phyloP scores from a whole-genome alignment of 1,140 invertebrate genomes.

The Campoletis sonorensis region DNA sequence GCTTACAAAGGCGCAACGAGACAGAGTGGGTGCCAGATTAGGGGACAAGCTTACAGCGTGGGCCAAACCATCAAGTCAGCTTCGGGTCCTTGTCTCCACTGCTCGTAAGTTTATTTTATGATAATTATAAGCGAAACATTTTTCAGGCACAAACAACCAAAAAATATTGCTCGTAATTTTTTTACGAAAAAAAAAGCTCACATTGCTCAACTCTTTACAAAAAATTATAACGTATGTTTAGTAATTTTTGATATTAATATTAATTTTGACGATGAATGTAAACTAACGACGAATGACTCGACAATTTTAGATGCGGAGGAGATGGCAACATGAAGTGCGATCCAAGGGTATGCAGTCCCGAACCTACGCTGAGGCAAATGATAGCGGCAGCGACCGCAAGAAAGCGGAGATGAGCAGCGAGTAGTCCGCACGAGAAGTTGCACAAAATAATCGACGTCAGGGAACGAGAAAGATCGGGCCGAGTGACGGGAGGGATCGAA shows the following conservation, averaged over 20 bases:
- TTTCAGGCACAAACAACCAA: no score
- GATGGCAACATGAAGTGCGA: constrained; percentile 96
- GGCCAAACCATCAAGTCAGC: constrained; percentile 89
- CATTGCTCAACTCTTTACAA: no score
- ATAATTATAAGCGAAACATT: no score
- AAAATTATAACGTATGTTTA: no score
- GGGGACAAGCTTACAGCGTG: constrained; percentile 87
- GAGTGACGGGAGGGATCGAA: constrained; percentile 35
- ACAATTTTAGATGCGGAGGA: constrained; percentile 85
- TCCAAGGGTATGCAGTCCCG: constrained; percentile 90
- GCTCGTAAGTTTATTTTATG: constrained; percentile 85
- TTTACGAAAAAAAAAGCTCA: no score
- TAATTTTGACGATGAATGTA: no score
- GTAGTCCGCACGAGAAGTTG: constrained; percentile 47
- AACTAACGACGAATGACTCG: background rate
- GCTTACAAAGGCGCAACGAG: constrained; percentile 85
- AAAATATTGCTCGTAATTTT: no score
- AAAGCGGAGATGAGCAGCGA: constrained; percentile 83
- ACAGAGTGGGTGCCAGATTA: constrained; percentile 89
- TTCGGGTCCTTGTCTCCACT: constrained; percentile 93
- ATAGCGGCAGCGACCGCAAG: constrained; percentile 85
- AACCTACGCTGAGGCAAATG: constrained; percentile 92
- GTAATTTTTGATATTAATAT: no score
- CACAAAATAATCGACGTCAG: constrained; percentile 44
- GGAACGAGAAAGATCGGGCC: constrained; percentile 42